Evolutionary conservation across 2,888 invertebrate species (phyloP), one percentile per base, ranked within the genome.

Genomic region (Pyrrhia umbra): DNA sequence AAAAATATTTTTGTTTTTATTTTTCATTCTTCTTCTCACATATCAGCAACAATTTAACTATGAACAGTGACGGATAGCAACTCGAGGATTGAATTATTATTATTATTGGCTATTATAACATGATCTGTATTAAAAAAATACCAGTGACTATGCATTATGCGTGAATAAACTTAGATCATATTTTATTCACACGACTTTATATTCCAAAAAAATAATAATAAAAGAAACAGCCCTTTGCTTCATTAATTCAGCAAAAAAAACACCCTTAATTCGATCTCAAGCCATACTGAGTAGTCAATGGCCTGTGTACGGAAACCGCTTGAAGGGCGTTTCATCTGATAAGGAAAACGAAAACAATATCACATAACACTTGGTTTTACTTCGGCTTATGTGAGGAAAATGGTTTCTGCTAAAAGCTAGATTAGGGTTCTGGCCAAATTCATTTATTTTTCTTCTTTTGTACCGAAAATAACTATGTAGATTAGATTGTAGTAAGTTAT

Each of bases 331-430:
- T 46, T 74, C 42, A 68, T 68, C 56, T 56, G 34, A 68, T 74
- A 68, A 74, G 75, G 75, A 68, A 68, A 68, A 74, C 58, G 68
- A 25, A 68, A 16, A 18, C n/a, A 56, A 55, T 68, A 56, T 42
- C 56, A 67, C 37, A 67, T 68, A 68, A 56, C 57, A 56, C 74
- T 67, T 40, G 8, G 42, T 34, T 45, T 65, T 72, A 21, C 45
- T 16, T 25, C 30, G 45, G 20, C n/a, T 66, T 46, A n/a, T 18
- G 23, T 16, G 56, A 47, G 46, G 21, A 21, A 18, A 27, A 3
- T 6, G 0, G 16, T 21, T 37, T 49, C 25, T 42, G 8, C 34
- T 34, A 34, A 34, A 34, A 34, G 34, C 34, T 34, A n/a, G 34
- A 34, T 34, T 34, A 34, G 8, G 34, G n/a, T n/a, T 34, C n/a